Percentiles rank a stretch among this genome's conserved stretches.
phyloP scores from a whole-genome alignment of 2,113 vertebrate genomes.

The Fulica atra region DNA sequence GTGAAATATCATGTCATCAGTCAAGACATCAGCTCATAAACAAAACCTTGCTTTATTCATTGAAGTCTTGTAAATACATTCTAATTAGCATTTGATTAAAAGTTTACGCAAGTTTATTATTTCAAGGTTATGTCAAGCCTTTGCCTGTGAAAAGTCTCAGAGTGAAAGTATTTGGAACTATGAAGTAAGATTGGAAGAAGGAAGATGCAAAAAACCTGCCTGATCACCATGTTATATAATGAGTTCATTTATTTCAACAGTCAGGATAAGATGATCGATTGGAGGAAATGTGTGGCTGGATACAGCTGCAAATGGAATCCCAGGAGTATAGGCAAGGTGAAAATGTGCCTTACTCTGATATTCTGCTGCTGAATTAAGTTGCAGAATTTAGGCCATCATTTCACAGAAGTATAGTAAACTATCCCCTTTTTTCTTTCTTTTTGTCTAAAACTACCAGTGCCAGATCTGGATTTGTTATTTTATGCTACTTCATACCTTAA shows the following conservation, averaged over 20 bases:
- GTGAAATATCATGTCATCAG: not conserved
- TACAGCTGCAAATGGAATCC: not conserved
- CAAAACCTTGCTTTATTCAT: not conserved
- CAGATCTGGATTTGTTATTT: not conserved
- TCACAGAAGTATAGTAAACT: not conserved
- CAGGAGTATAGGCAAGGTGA: not conserved
- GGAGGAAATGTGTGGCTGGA: not conserved
- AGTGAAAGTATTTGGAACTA: not conserved
- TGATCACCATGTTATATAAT: not conserved
- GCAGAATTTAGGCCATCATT: not conserved
- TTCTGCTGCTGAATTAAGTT: not conserved
- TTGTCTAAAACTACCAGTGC: not conserved
- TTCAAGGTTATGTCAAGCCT: not conserved
- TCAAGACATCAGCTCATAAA: not conserved
- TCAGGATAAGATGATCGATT: not conserved
- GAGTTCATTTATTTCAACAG: not conserved
- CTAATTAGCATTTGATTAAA: not conserved
- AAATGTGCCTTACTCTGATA: not conserved
- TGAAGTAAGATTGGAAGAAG: not conserved
- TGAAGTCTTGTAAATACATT: not conserved
- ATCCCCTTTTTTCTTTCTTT: not conserved
- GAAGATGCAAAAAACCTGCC: not conserved
- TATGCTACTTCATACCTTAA: not conserved
- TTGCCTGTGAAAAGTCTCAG: not conserved
- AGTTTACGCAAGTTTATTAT: not conserved